Evolutionary conservation across 2,113 vertebrate genomes (phyloP).

Genomic region (Chitala chitala): DNA sequence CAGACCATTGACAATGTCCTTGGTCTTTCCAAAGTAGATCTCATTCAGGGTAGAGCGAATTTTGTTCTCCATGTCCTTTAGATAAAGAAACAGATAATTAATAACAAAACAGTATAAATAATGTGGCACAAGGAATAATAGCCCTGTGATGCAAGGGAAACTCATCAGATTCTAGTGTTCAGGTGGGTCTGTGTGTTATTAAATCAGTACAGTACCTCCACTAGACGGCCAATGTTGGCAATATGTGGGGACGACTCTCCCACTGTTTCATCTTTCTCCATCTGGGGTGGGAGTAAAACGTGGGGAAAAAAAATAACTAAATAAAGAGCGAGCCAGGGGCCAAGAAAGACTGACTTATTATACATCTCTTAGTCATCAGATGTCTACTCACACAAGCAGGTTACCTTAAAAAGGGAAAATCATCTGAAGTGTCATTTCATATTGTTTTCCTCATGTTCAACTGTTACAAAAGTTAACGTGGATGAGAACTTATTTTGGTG

Average conservation of each 20-base stretch:
- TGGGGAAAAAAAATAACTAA: not conserved
- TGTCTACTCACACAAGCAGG: not conserved
- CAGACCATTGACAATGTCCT: conserved; percentile 97
- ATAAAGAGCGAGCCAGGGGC: not conserved
- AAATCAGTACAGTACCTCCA: no score
- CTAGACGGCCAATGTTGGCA: conserved; percentile 94
- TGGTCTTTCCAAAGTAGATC: conserved; percentile 99
- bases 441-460: no score
- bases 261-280: conserved; percentile 95
- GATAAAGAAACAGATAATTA: not conserved
- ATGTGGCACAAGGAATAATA: no score
- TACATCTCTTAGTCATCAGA: not conserved
- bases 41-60: conserved; percentile 98
- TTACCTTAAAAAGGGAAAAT: no score
- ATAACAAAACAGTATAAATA: not conserved
- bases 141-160: no score
- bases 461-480: no score
- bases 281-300: conserved; percentile 55
- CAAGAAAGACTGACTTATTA: no score
- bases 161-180: not conserved
- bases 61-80: conserved; percentile 99
- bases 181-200: not conserved
- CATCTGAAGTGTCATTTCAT: no score
- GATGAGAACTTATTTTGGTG: no score
- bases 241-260: conserved; percentile 94